Evolutionary conservation across 2,113 vertebrate genomes (phyloP).

Genomic region (Oryctolagus cuniculus): mOryCun1.1 NC_091437.1:15770001-15770500

Average conservation of each 20-base stretch:
- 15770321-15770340: background rate
- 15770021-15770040: background rate
- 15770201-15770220: slow-evolving; percentile 83
- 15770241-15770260: slow-evolving; percentile 88
- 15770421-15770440: background rate
- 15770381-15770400: background rate
- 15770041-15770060: background rate
- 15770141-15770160: background rate
- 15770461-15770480: background rate
- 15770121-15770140: background rate
- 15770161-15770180: background rate
- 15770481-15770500: background rate
- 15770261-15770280: slow-evolving; percentile 93
- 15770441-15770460: slow-evolving; percentile 9
- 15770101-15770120: background rate
- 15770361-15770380: background rate
- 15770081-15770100: background rate
- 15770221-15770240: slow-evolving; percentile 84
- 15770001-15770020: background rate
- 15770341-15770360: background rate
- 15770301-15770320: background rate
- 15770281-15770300: slow-evolving; percentile 92
- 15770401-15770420: slow-evolving; percentile 10
- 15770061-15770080: slow-evolving; percentile 5
- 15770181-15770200: slow-evolving; percentile 62